phyloP scores from a whole-genome alignment of 2,113 vertebrate species.

The Labeo rohita region DNA sequence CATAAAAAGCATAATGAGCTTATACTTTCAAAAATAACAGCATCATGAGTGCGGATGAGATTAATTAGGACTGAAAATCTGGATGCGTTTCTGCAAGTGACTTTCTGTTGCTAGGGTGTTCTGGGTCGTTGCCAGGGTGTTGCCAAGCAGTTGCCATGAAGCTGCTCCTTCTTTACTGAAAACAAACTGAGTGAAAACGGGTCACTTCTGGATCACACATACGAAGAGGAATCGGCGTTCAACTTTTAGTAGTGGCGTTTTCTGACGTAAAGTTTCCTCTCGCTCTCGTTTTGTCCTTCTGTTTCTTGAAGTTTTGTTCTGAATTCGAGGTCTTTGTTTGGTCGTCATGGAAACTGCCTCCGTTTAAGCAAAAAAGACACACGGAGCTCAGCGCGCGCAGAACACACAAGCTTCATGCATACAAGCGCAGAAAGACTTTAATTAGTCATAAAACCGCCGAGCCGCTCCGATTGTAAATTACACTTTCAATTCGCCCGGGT shows the following conservation, averaged over 20 bases:
- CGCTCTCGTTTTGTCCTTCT: neutral
- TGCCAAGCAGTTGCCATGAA: neutral
- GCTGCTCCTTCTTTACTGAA: neutral
- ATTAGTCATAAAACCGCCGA: conserved; percentile 42
- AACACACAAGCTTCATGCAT: neutral
- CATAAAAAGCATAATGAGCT: neutral
- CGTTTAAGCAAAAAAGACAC: conserved; percentile 63
- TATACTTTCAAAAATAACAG: too few species aligned
- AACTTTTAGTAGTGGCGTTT: neutral
- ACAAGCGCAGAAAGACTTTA: neutral
- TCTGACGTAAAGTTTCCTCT: neutral
- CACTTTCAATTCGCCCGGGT: conserved; percentile 45
- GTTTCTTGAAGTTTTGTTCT: conserved; percentile 70
- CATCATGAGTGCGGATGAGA: neutral
- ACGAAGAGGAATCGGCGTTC: neutral
- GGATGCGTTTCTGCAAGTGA: neutral
- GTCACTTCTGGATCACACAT: too few species aligned
- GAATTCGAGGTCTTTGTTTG: conserved; percentile 79
- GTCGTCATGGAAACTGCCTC: conserved; percentile 80
- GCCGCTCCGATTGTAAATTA: conserved; percentile 37
- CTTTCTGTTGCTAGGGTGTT: neutral
- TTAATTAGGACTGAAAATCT: neutral
- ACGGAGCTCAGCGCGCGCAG: conserved; percentile 22
- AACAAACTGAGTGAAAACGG: too few species aligned
- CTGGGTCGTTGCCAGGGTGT: neutral